Evolutionary conservation across 2,888 invertebrate species (phyloP), one percentile per base, ranked within the genome.

Genomic region (Miltochrista miniata): DNA sequence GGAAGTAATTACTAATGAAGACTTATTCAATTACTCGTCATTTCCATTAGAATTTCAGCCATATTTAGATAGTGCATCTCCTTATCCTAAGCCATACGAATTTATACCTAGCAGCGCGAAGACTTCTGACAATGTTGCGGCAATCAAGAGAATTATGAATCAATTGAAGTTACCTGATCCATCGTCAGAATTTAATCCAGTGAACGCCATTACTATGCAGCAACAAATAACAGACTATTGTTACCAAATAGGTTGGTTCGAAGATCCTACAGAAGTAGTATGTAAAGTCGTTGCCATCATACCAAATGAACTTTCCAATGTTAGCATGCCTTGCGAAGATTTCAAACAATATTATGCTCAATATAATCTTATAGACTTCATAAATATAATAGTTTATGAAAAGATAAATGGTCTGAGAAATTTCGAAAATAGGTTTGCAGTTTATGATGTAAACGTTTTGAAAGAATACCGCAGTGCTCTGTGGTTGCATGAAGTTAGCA

Each of bases 51-150:
- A 95, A 70, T 93, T 96, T 51, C 92, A 90, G 51, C 73, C 83
- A 35, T 94, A 92, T 81, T 78, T 94, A 47, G 83, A 92, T 58
- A 67, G 75, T 43, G 69, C 83, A 12, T 85, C 90, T 1, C 88
- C 91, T 38, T 92, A 93, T 65, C 95, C 96, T 0, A 93, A 94
- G 59, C 92, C 93, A 31, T 93, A 94, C 64, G 95, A 95, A 75
- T 94, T 95, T 76, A 95, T 96, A 61, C 93, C 95, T 0, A 81
- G 83, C 14, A 92, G 92, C 68, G 95, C 94, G 85, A 94, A 93
- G 61, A 87, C 81, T 58, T 67, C 81, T 31, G 81, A 90, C 45
- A 93, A 93, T 59, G 86, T 92, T 15, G 75, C 75, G 0, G 79
- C 85, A 31, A 79, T 96, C 7, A 90, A 90, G 59, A 73, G 81